phyloP scores from a whole-genome alignment of 2,888 invertebrate species.

The Hoplodrina blanda region DNA sequence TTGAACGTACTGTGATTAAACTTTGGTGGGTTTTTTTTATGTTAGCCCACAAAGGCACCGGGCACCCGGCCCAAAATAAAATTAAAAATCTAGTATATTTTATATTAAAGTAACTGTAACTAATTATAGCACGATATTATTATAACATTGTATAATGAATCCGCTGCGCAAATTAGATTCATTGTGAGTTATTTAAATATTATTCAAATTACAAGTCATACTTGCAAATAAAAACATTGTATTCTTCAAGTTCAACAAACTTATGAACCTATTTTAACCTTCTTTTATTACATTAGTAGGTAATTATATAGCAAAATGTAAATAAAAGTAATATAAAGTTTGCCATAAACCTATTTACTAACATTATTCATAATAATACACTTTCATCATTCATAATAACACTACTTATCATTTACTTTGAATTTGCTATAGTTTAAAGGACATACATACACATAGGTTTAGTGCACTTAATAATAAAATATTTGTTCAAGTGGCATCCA shows the following conservation, averaged over 20 bases:
- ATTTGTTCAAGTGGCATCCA: neutral
- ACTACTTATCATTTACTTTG: constrained; percentile 34
- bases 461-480: constrained; percentile 3
- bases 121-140: no score
- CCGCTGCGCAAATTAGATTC: neutral
- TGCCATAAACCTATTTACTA: neutral
- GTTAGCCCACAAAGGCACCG: no score
- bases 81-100: no score
- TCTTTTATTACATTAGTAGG: neutral
- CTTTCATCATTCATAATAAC: neutral
- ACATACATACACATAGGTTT: neutral
- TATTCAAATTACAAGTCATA: neutral
- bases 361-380: no score
- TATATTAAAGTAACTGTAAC: no score
- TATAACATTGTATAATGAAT: no score
- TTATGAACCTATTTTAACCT: constrained; percentile 13
- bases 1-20: no score
- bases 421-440: constrained; percentile 8
- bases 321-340: neutral
- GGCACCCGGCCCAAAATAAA: no score
- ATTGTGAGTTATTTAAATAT: neutral
- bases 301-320: neutral
- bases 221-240: neutral
- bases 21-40: no score
- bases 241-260: constrained; percentile 16